A percentile compares a stretch with the other conserved stretches of the same genome.
These are phyloP conservation scores for Porites lutea DNA, from an alignment of 64 coral and sea anemone species.

Conservation along the genomic window DNA sequence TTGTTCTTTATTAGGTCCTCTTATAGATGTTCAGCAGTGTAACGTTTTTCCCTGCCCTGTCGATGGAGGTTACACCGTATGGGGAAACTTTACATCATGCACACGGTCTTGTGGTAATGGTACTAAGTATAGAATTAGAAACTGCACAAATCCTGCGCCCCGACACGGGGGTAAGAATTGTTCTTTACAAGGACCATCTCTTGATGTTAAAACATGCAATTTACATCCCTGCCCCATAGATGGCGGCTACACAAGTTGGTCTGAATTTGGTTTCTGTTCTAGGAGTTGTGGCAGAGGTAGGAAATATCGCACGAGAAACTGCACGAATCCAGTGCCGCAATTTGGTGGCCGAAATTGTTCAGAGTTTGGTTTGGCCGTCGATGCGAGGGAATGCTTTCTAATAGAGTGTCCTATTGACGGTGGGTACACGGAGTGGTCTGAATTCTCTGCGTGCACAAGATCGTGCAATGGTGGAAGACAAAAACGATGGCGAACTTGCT, in stretches of 20 bases:
- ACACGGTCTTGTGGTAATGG: slow-evolving; percentile 64
- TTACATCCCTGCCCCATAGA: slow-evolving; percentile 60
- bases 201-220: slow-evolving; percentile 59
- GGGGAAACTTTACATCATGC: slow-evolving; percentile 56
- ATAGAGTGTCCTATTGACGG: slow-evolving; percentile 48
- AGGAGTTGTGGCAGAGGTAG: slow-evolving; percentile 60
- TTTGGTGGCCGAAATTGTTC: slow-evolving; percentile 63
- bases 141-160: slow-evolving; percentile 73
- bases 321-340: slow-evolving; percentile 45
- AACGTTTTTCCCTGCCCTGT: slow-evolving; percentile 41
- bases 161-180: slow-evolving; percentile 61
- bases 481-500: slow-evolving; percentile 33
- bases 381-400: slow-evolving; percentile 18
- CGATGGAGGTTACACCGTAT: slow-evolving; percentile 52
- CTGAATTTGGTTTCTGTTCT: slow-evolving; percentile 23
- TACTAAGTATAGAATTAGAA: slow-evolving; percentile 27
- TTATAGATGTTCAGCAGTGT: slow-evolving; percentile 17
- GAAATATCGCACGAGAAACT: slow-evolving; percentile 44
- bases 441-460: slow-evolving; percentile 12
- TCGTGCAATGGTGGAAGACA: slow-evolving; percentile 20
- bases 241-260: slow-evolving; percentile 45
- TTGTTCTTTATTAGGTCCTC: slow-evolving; percentile 17
- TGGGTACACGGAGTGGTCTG: slow-evolving; percentile 19
- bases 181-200: slow-evolving; percentile 1
- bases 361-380: neutral